Percentiles rank a stretch among this genome's conserved stretches.
These are phyloP conservation scores for Automeris io DNA, from an alignment of 2,888 invertebrate genomes.

Conservation along the genomic window DNA sequence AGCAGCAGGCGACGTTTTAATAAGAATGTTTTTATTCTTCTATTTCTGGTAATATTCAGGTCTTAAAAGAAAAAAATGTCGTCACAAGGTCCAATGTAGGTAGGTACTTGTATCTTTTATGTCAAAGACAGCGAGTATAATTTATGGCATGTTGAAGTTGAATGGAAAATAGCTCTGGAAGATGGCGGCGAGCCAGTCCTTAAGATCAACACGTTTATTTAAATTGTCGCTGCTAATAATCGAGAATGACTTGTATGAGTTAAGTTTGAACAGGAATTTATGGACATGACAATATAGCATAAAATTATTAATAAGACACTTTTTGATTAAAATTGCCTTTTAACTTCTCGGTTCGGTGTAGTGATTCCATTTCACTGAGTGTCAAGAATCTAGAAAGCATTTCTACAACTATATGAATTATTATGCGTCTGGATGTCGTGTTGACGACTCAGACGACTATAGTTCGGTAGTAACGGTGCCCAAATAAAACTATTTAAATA, in stretches of 20 bases:
- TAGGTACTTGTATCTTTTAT: neutral
- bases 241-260: slow-evolving; percentile 26
- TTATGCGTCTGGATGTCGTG: too few species aligned
- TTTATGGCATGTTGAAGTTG: slow-evolving; percentile 33
- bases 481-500: too few species aligned
- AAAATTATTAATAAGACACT: slow-evolving; percentile 1
- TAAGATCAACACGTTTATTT: slow-evolving; percentile 44
- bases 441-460: too few species aligned
- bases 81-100: neutral
- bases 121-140: slow-evolving; percentile 23
- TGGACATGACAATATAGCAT: slow-evolving; percentile 7
- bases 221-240: slow-evolving; percentile 49
- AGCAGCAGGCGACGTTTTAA: too few species aligned
- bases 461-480: too few species aligned
- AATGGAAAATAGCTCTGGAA: slow-evolving; percentile 28
- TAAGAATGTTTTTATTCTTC: neutral
- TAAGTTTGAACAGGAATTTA: slow-evolving; percentile 27
- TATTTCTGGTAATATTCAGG: neutral
- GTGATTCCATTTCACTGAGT: too few species aligned
- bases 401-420: too few species aligned
- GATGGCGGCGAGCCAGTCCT: slow-evolving; percentile 26
- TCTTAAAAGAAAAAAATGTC: neutral
- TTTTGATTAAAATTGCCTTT: neutral
- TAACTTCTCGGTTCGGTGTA: too few species aligned
- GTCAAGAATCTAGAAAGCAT: too few species aligned